Evolutionary conservation across 1,140 invertebrate species (phyloP).

Genomic region (Leptopilina boulardi): DNA sequence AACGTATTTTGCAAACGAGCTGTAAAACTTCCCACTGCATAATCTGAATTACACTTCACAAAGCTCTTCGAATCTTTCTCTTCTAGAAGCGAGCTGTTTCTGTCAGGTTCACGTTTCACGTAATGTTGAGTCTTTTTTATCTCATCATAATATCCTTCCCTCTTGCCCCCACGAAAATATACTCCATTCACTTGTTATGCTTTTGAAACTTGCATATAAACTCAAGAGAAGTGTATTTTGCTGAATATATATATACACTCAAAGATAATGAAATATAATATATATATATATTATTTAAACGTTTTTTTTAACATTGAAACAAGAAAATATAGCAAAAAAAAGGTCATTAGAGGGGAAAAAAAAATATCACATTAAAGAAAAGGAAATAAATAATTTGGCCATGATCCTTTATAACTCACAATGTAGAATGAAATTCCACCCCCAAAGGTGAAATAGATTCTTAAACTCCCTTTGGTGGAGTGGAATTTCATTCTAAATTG

Average conservation of each 20-base stretch:
- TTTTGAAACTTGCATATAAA: background rate
- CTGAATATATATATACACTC: background rate
- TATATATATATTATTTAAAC: background rate
- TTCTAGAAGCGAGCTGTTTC: slow-evolving; percentile 16
- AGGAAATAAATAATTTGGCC: no score
- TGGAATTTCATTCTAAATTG: no score
- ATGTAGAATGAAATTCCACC: no score
- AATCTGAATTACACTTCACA: slow-evolving; percentile 29
- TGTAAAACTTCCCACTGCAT: slow-evolving; percentile 29
- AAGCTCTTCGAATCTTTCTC: slow-evolving; percentile 27
- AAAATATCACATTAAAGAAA: no score
- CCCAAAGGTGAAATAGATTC: no score
- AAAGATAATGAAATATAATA: background rate
- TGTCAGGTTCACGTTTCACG: slow-evolving; percentile 23
- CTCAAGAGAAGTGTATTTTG: background rate
- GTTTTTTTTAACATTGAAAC: no score
- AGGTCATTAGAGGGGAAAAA: no score
- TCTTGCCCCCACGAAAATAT: background rate
- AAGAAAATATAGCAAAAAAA: no score
- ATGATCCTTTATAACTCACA: no score
- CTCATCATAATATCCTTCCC: background rate
- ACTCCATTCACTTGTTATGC: background rate
- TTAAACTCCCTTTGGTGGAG: no score
- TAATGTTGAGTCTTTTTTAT: slow-evolving; percentile 26
- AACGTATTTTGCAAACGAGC: slow-evolving; percentile 25